Evolutionary conservation across 2,888 invertebrate genomes (phyloP), one percentile per base, ranked within the genome.

Genomic region (Heliconius ismenius): DNA sequence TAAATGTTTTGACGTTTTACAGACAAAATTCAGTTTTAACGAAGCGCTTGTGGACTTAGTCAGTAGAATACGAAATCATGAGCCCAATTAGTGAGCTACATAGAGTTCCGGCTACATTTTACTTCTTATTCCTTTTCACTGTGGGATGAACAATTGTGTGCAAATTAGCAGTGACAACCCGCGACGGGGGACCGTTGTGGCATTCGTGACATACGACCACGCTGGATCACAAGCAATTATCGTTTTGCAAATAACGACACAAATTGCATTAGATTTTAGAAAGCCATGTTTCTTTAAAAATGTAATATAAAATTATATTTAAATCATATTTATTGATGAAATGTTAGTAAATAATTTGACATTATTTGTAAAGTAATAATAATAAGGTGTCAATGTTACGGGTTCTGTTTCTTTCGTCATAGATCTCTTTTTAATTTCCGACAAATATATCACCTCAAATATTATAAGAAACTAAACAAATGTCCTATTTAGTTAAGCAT

Each of bases 151-250:
- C 92, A 91, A 93, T 92, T 92, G 91, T 90, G 90, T 89, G 92
- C 90, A 92, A 93, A 93, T 92, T 92, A 92, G 91, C 90, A 86
- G 87, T 88, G 92, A 91, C 91, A 90, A 88, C 86, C 87, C 88
- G 83, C 87, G 84, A 84, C 85, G 83, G 83, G 87, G 84, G 88
- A 88, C 88, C 86, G 85, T 85, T 83, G 83, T 84, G 81, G 81
- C 79, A 60, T 58, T 74, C 64, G 83, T 77, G 86, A 89, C 90
- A 88, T 85, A 91, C 88, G 74, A 86, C 43, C 73, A 43, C 26
- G 21, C 10, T 43, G 60, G 73, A 70, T 67, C 32, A 28, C 13
- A n/a, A 65, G 68, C 65, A 58, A 64, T 54, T 39, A 11, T 11
- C 21, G 36, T 26, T 6, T 15, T 36, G 24, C 58, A 74, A 24